Evolutionary conservation across 2,797 vertebrate genomes (phyloP).

Genomic region (Pseudochirops corinnae): DNA sequence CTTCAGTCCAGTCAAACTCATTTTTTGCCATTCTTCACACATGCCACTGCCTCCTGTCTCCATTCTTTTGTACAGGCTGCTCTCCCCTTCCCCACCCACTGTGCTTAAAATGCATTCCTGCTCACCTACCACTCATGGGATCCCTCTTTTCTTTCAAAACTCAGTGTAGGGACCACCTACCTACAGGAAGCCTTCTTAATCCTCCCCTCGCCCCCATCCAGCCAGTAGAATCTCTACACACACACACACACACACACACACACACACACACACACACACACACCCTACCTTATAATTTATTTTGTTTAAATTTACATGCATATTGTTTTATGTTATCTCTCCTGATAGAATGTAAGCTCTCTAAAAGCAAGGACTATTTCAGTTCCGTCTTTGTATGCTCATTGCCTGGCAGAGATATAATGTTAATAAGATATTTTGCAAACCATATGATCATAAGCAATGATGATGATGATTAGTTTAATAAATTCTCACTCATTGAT

Average conservation of each 20-base stretch:
- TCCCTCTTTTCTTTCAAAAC: neutral
- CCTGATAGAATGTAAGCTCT: neutral
- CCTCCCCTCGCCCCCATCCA: accelerated
- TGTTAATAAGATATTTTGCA: neutral
- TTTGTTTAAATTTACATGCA: neutral
- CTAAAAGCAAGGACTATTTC: neutral
- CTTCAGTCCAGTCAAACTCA: neutral
- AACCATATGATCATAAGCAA: neutral
- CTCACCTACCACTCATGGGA: neutral
- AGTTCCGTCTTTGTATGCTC: neutral
- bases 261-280: no score
- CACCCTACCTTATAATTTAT: neutral
- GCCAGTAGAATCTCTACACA: neutral
- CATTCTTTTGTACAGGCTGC: neutral
- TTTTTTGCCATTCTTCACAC: neutral
- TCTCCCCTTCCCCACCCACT: neutral
- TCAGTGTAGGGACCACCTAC: neutral
- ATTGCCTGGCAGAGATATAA: neutral
- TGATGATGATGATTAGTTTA: neutral
- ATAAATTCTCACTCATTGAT: neutral
- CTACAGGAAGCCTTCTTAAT: neutral
- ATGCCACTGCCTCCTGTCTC: neutral
- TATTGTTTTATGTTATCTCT: neutral
- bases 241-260: neutral
- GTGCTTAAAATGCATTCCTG: neutral